Evolutionary conservation across 2,888 invertebrate genomes (phyloP).

Genomic region (Dromius quadrimaculatus): DNA sequence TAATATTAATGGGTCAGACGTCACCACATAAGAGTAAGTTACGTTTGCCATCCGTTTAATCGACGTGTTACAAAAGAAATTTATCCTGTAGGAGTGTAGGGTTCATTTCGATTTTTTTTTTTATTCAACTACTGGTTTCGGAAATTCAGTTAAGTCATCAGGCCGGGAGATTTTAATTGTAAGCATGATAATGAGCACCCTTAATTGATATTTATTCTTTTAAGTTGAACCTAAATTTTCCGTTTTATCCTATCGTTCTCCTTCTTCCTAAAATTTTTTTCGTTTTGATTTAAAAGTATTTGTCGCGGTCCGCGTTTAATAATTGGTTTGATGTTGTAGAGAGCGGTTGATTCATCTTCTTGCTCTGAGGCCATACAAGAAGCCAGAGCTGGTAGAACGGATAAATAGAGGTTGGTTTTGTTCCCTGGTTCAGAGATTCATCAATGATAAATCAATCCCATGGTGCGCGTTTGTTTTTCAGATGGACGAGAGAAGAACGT

Average conservation of each 20-base stretch:
- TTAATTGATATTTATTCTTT: too few relatives aligned
- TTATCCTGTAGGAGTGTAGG: too few relatives aligned
- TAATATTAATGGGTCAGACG: too few relatives aligned
- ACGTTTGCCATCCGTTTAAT: too few relatives aligned
- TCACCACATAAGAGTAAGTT: too few relatives aligned
- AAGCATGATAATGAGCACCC: too few relatives aligned
- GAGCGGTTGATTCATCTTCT: conserved; percentile 95
- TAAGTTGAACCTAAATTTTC: not conserved
- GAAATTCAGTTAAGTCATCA: too few relatives aligned
- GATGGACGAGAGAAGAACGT: conserved; percentile 89
- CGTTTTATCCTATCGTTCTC: not conserved
- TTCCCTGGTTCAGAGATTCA: not conserved
- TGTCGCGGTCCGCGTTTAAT: conserved; percentile 10
- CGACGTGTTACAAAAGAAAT: too few relatives aligned
- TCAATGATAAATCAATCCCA: not conserved
- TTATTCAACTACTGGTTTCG: too few relatives aligned
- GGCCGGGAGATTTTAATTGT: too few relatives aligned
- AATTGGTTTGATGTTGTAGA: conserved; percentile 69
- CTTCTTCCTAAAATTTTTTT: not conserved
- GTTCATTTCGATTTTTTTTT: too few relatives aligned
- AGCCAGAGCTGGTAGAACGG: conserved; percentile 88
- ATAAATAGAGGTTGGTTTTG: conserved; percentile 79
- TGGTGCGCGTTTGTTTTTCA: conserved; percentile 65
- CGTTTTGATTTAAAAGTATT: not conserved
- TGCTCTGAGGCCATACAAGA: conserved; percentile 93